phyloP scores from a whole-genome alignment of 1,140 invertebrate genomes.

The Drosophila suzukii region DNA sequence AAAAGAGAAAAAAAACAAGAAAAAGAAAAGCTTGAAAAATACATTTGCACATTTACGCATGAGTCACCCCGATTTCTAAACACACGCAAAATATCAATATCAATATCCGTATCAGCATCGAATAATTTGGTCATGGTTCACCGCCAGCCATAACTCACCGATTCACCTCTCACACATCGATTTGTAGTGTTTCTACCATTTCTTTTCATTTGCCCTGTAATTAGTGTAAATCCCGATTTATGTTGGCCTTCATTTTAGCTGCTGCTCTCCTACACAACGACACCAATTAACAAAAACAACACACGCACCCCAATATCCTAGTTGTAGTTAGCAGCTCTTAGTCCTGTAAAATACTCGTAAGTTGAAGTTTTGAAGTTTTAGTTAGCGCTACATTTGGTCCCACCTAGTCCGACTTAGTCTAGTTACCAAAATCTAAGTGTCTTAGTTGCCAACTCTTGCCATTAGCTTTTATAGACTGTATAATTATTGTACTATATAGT shows the following conservation, averaged over 20 bases:
- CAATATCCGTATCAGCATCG: conserved; percentile 44
- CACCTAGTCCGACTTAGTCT: conserved; percentile 54
- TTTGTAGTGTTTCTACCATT: conserved; percentile 55
- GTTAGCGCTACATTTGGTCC: conserved; percentile 67
- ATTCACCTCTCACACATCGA: conserved; percentile 35
- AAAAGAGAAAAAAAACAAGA: conserved; percentile 19
- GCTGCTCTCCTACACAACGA: conserved; percentile 52
- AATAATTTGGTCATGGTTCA: conserved; percentile 50
- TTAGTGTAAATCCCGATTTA: conserved; percentile 60
- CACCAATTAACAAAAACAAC: conserved; percentile 25
- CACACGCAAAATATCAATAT: conserved; percentile 44
- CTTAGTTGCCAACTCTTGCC: conserved; percentile 71
- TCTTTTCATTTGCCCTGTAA: conserved; percentile 60
- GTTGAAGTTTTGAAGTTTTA: conserved; percentile 65
- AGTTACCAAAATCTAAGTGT: conserved; percentile 68
- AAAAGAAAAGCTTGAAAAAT: conserved; percentile 81
- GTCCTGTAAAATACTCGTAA: conserved; percentile 64
- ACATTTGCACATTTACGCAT: conserved; percentile 85
- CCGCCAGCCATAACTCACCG: conserved; percentile 39
- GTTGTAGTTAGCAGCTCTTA: conserved; percentile 66
- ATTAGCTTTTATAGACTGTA: conserved; percentile 52
- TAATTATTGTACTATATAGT: conserved; percentile 53
- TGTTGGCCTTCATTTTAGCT: conserved; percentile 62
- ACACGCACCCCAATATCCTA: conserved; percentile 40
- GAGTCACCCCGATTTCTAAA: conserved; percentile 81